phyloP scores from a whole-genome alignment of 1,140 invertebrate species.

The Trichogramma pretiosum region DNA sequence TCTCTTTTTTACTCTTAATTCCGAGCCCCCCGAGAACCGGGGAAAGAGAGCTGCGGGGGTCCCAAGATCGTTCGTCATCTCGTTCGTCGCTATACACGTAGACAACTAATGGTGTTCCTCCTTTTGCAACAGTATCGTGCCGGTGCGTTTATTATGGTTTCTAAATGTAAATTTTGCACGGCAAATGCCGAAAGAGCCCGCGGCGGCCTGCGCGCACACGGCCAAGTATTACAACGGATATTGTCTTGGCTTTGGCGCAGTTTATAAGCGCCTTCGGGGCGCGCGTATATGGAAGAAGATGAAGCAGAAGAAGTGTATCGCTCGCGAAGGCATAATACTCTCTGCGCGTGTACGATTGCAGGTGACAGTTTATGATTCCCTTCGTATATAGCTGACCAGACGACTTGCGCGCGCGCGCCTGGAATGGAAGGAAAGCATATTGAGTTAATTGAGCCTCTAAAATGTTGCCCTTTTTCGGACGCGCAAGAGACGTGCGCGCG shows the following conservation, averaged over 20 bases:
- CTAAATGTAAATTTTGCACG: constrained; percentile 44
- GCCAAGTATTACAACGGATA: too few relatives aligned
- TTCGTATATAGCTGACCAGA: too few relatives aligned
- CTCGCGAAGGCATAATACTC: constrained; percentile 24
- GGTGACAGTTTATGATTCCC: constrained; percentile 45
- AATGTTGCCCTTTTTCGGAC: too few relatives aligned
- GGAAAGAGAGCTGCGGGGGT: constrained; percentile 41
- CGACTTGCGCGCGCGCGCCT: too few relatives aligned
- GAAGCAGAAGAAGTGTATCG: too few relatives aligned
- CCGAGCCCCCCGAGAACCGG: constrained; percentile 13
- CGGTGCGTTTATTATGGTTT: constrained; percentile 48
- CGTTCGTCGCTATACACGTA: constrained; percentile 16
- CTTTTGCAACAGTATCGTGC: constrained; percentile 31
- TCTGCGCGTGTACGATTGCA: constrained; percentile 42
- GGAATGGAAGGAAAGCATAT: too few relatives aligned
- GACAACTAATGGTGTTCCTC: constrained; percentile 46
- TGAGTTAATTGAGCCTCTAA: too few relatives aligned
- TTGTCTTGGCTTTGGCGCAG: constrained; percentile 5
- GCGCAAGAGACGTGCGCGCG: too few relatives aligned
- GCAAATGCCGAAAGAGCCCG: too few relatives aligned
- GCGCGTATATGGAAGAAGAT: too few relatives aligned
- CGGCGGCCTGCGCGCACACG: too few relatives aligned
- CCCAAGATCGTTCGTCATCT: constrained; percentile 46
- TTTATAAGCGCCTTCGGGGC: background rate
- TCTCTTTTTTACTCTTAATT: too few relatives aligned